A percentile compares a stretch with the other conserved stretches of the same genome.
These are phyloP conservation scores for Halocynthia aurantium DNA, from an alignment of 23 tunicate species.

Conservation along the genomic window DNA sequence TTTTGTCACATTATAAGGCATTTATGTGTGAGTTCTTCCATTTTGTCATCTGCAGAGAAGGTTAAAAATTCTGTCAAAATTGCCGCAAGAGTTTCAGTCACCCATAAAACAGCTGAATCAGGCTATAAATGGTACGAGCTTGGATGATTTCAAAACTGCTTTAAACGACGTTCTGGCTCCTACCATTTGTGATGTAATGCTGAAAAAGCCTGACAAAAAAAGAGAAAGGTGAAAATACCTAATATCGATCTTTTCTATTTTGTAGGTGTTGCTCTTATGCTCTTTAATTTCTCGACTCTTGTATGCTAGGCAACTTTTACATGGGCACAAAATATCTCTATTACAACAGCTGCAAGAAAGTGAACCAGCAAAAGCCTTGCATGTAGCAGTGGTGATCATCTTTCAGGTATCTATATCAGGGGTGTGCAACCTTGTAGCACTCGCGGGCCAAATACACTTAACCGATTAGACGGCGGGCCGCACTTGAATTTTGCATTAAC, in stretches of 20 bases:
- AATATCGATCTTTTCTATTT: neutral
- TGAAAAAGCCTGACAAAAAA: constrained; percentile 66
- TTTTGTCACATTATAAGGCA: too few species aligned
- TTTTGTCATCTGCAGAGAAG: constrained; percentile 24
- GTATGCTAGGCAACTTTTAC: constrained; percentile 39
- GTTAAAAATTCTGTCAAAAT: constrained; percentile 45
- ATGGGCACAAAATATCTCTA: constrained; percentile 70
- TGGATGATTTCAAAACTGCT: constrained; percentile 37
- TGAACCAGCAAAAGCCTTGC: constrained; percentile 52
- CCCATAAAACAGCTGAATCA: constrained; percentile 43
- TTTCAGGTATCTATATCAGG: constrained; percentile 68
- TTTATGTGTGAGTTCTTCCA: neutral
- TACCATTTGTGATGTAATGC: constrained; percentile 44
- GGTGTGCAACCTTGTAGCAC: too few species aligned
- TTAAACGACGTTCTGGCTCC: constrained; percentile 22
- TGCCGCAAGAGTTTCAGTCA: constrained; percentile 36
- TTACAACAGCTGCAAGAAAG: constrained; percentile 41
- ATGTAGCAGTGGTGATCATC: constrained; percentile 35
- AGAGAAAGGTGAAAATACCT: constrained; percentile 32
- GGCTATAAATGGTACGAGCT: constrained; percentile 26
- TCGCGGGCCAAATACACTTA: too few species aligned
- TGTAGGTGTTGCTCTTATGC: neutral
- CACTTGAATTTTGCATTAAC: too few species aligned
- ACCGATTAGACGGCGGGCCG: too few species aligned
- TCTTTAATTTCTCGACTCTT: neutral